Evolutionary conservation across 2,113 vertebrate genomes (phyloP), one percentile per base, ranked within the genome.

Genomic region (Ranitomeya imitator): DNA sequence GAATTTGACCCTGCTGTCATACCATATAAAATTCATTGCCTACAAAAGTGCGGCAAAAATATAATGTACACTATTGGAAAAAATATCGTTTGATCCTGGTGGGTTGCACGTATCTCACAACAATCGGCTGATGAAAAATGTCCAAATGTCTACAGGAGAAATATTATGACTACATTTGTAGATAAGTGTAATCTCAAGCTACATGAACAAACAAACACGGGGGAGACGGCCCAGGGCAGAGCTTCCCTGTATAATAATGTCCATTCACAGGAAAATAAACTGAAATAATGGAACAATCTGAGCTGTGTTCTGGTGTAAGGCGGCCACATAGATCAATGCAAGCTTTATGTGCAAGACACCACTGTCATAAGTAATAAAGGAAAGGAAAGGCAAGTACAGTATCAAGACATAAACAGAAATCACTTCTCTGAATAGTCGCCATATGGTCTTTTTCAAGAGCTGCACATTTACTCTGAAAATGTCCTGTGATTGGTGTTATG

Each of bases 381-480:
- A 88, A 57, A 83, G 79, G 18, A 61, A 87, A 87, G 59, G 60
- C 86, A 80, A 86, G 60, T 84, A 84, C 82, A 84, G 76, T 79
- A 85, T 67, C 55, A 89, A 89, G 87, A 89, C 71, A 83, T 88
- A 88, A 88, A 88, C 87, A 88, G 51, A 83, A 76, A 60, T 65
- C 82, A 57, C 81, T 89, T 67, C 54, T 45, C 71, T 69, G 87
- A 79, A 85, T 78, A 83, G 31, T 15, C 71, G 73, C 21, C 87
- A 85, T 89, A 79, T 89, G 87, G 87, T 85, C 74, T 85, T 85
- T 89, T 69, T 89, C 82, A 85, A 87, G 78, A 73, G n/a, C 55
- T 31, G 26, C 77, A 88, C 79, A 74, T 88, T 83, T 88, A 83
- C 79, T 51, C 71, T 83, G 57, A 16, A 69, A 73, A 79, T 79